Base-by-base conservation (phyloP, 1,140 invertebrate species). In the Hirudo medicinalis region DNA sequence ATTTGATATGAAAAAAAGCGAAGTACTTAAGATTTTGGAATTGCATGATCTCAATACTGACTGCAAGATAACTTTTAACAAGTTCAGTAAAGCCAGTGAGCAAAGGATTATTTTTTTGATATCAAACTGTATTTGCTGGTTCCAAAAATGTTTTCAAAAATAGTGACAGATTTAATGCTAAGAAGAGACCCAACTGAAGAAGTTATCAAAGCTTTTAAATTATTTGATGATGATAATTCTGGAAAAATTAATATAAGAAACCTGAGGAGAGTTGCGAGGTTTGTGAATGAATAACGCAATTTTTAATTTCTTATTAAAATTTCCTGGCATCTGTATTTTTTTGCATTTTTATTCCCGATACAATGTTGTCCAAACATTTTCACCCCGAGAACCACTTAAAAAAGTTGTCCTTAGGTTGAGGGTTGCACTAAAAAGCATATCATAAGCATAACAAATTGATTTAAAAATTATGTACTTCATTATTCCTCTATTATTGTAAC, bases 1-100 rank as follows among this genome's bases (percentile, higher is more conserved):
- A 15, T 83, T 83, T 77, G 82, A 83, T 75, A 78, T 82, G 13
- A 82, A 82, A 75, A 83, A 82, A 74, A 77, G 79, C 15, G 81
- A 83, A 73, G 80, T 82, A 11, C 71, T 81, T 25, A 81, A 81
- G 71, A 76, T 82, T 49, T 49, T 49, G 43, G 43, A 49, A 53
- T 74, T 83, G 36, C 49, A 78, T 67, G 81, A 82, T 74, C 82
- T 82, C 77, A 80, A 82, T 72, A 76, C 78, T 69, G 80, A 82
- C 72, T 78, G 76, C 1, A 81, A 81, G 76, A 82, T 83, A 40
- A 77, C 77, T 29, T 82, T 80, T 79, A 79, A 82, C 66, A 80
- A 82, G 74, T 83, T 83, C 73, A 81, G 81, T 78, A 80, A 83
- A 80, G 79, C 82, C 74, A 78, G 82, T 83, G 77, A 81, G 80